These are phyloP conservation scores for Hydrolagus colliei DNA, from an alignment of 2,797 vertebrate species.

Conservation along the genomic window DNA sequence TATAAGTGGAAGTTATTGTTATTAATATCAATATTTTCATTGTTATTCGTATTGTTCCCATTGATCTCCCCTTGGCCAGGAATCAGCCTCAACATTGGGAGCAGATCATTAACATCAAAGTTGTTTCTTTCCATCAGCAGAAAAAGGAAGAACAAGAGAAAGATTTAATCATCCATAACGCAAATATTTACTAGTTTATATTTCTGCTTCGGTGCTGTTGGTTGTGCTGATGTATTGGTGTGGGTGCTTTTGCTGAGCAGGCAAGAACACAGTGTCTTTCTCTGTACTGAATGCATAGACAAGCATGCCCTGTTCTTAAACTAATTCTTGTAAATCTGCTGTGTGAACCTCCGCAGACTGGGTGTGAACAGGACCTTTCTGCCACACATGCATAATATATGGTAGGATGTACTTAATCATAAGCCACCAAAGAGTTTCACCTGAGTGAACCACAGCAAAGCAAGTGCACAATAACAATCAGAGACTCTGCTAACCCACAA, in stretches of 20 bases:
- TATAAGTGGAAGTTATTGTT: too few species aligned
- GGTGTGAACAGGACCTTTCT: neutral
- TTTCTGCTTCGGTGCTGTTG: conserved; percentile 1
- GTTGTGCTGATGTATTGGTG: neutral
- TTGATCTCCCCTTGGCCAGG: too few species aligned
- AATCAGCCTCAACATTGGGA: too few species aligned
- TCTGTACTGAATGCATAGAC: neutral
- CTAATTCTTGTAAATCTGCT: conserved; percentile 7
- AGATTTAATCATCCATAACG: neutral
- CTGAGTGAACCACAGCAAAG: neutral
- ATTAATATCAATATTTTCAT: too few species aligned
- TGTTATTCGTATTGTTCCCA: too few species aligned
- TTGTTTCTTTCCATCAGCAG: neutral
- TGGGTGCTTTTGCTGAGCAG: neutral
- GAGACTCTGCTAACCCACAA: too few species aligned
- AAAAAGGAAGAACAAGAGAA: too few species aligned
- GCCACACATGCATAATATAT: conserved; percentile 12
- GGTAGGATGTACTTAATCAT: conserved; percentile 8
- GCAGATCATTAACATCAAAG: too few species aligned
- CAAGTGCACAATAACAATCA: neutral
- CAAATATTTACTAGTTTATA: neutral
- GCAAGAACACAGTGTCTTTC: neutral
- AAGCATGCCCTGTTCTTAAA: conserved; percentile 14
- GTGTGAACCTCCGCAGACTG: neutral
- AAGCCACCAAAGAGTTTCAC: neutral